A percentile compares a stretch with the other conserved stretches of the same genome.
These are phyloP conservation scores for Aporophyla lueneburgensis DNA, from an alignment of 2,888 invertebrate genomes.

Conservation along the genomic window DNA sequence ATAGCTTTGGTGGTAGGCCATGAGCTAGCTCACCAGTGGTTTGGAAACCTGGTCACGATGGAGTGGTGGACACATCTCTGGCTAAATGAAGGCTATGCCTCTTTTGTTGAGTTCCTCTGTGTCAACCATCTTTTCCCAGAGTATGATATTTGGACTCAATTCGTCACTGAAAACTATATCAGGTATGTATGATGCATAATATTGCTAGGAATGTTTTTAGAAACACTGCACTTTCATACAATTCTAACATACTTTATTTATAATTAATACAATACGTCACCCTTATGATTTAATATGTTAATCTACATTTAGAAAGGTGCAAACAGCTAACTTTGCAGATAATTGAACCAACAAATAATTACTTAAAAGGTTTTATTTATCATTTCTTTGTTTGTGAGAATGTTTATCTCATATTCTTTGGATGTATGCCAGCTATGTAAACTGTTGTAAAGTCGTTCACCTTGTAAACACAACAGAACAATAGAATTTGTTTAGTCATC, in stretches of 20 bases:
- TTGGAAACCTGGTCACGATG: constrained; percentile 99
- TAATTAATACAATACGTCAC: background rate
- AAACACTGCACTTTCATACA: background rate
- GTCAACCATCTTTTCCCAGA: constrained; percentile 98
- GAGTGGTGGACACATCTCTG: constrained; percentile 99
- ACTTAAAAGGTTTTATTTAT: constrained; percentile 26
- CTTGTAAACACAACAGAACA: constrained; percentile 64
- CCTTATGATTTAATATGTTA: background rate
- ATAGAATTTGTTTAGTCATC: constrained; percentile 62
- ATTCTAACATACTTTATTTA: background rate
- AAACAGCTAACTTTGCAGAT: constrained; percentile 2
- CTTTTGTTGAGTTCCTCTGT: constrained; percentile 98
- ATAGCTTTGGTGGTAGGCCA: constrained; percentile 97
- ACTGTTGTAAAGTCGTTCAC: constrained; percentile 69
- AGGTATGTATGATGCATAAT: constrained; percentile 77
- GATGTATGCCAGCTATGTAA: constrained; percentile 67
- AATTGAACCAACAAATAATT: constrained; percentile 5
- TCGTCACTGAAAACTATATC: constrained; percentile 97
- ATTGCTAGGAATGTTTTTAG: background rate
- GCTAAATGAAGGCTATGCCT: constrained; percentile 99
- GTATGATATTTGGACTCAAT: constrained; percentile 99
- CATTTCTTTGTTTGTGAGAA: constrained; percentile 39
- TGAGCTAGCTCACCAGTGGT: constrained; percentile 99
- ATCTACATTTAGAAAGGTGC: background rate
- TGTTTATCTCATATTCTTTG: constrained; percentile 59